These are phyloP conservation scores for Chymomyza procnemis DNA, from an alignment of 2,888 invertebrate genomes.

Conservation along the genomic window DNA sequence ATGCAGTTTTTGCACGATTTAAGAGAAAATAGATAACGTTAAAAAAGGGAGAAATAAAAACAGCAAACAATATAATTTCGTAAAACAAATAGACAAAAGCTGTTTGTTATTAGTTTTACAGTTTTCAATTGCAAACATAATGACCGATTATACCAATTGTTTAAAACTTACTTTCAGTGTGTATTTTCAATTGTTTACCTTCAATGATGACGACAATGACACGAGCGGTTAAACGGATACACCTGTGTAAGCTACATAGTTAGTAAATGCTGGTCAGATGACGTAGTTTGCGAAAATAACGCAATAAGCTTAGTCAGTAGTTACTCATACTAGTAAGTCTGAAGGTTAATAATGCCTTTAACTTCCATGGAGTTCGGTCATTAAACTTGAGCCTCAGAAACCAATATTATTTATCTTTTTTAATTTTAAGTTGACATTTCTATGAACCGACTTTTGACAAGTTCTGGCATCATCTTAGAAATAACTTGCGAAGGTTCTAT, in stretches of 20 bases:
- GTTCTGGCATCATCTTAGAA: no score
- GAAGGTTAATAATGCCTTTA: slow-evolving; percentile 2
- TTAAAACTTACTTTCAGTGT: slow-evolving; percentile 21
- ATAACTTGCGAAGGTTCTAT: no score
- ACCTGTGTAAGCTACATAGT: slow-evolving; percentile 52
- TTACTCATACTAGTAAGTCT: not conserved
- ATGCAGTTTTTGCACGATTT: slow-evolving; percentile 62
- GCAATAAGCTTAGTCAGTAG: not conserved
- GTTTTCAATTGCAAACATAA: slow-evolving; percentile 19
- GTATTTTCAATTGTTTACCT: slow-evolving; percentile 25
- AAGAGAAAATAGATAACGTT: slow-evolving; percentile 2
- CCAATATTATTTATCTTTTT: no score
- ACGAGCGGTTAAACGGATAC: slow-evolving; percentile 23
- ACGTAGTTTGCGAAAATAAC: not conserved
- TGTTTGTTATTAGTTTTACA: slow-evolving; percentile 39
- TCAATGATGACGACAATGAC: not conserved
- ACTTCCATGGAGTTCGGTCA: no score
- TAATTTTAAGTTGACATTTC: no score
- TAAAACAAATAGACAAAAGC: slow-evolving; percentile 36
- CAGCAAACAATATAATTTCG: slow-evolving; percentile 7
- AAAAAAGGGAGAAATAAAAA: slow-evolving; percentile 17
- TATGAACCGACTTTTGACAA: no score
- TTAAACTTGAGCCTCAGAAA: no score
- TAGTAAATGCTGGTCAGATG: not conserved
- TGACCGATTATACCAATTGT: slow-evolving; percentile 41